Evolutionary conservation across 2,888 invertebrate genomes (phyloP).

Genomic region (Hololepta plana): DNA sequence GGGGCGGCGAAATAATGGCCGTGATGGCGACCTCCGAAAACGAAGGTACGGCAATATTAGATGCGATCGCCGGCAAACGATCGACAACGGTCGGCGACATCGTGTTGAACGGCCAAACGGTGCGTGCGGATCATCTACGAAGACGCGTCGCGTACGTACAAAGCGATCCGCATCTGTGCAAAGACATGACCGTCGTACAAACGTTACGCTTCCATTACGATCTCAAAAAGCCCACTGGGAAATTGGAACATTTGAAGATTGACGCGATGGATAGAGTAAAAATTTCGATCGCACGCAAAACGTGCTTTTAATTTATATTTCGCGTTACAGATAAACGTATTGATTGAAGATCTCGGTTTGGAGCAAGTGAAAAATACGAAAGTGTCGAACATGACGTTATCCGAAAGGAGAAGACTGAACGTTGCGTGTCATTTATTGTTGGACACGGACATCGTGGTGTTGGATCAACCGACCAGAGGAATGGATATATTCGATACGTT

Average conservation of each 20-base stretch:
- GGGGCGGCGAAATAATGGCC: constrained; percentile 80
- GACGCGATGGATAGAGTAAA: constrained; percentile 54
- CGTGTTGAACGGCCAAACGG: constrained; percentile 70
- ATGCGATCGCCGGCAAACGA: constrained; percentile 56
- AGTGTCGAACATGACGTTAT: constrained; percentile 68
- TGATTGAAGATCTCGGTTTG: constrained; percentile 82
- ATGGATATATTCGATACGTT: constrained; percentile 94
- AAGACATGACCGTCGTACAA: constrained; percentile 78
- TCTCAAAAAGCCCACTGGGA: constrained; percentile 43
- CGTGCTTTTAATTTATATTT: constrained; percentile 5
- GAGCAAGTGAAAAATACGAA: constrained; percentile 78
- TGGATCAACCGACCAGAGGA: constrained; percentile 76
- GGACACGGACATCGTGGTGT: constrained; percentile 68
- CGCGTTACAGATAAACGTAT: constrained; percentile 53
- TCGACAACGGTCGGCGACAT: constrained; percentile 58
- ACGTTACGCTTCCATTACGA: constrained; percentile 72
- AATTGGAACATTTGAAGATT: constrained; percentile 43
- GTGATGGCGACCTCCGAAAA: constrained; percentile 76
- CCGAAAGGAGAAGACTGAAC: constrained; percentile 71
- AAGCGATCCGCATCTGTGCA: constrained; percentile 58
- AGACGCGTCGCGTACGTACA: constrained; percentile 60
- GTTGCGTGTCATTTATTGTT: constrained; percentile 78
- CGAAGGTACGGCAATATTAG: constrained; percentile 73
- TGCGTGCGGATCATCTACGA: constrained; percentile 49
- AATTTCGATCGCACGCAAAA: not conserved